phyloP scores from a whole-genome alignment of 2,113 vertebrate species.

The Pimephales promelas region DNA sequence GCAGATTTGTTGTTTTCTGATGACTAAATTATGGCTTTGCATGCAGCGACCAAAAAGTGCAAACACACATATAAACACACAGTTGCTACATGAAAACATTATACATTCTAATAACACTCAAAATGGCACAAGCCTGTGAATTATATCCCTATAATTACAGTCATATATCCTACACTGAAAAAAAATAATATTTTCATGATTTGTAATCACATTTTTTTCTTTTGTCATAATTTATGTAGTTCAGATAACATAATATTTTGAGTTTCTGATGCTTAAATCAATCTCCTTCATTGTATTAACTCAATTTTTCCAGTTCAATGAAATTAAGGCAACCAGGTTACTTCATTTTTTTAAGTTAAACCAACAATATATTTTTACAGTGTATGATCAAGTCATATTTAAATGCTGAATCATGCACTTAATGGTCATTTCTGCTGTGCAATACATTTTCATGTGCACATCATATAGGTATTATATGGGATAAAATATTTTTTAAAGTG shows the following conservation, averaged over 20 bases:
- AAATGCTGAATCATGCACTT: slow-evolving; percentile 1
- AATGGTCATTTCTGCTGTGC: neutral
- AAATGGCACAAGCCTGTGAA: neutral
- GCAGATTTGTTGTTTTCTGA: neutral
- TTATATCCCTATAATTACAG: neutral
- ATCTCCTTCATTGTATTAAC: too few relatives aligned
- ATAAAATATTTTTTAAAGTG: neutral
- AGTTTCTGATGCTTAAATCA: too few relatives aligned
- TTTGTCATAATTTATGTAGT: too few relatives aligned
- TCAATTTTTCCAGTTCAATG: too few relatives aligned
- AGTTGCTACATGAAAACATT: neutral
- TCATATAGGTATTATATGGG: neutral
- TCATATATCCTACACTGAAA: too few relatives aligned
- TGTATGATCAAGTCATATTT: slow-evolving; percentile 19
- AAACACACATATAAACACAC: neutral
- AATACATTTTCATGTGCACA: neutral
- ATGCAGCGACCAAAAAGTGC: neutral
- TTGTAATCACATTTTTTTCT: too few relatives aligned
- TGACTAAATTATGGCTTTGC: slow-evolving; percentile 38
- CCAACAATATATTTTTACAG: too few relatives aligned
- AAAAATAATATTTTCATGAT: too few relatives aligned
- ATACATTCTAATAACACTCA: neutral
- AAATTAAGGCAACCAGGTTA: too few relatives aligned
- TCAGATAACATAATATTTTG: too few relatives aligned
- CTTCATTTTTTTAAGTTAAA: too few relatives aligned